phyloP scores from a whole-genome alignment of 2,888 invertebrate species.

The Lathronympha strigana region DNA sequence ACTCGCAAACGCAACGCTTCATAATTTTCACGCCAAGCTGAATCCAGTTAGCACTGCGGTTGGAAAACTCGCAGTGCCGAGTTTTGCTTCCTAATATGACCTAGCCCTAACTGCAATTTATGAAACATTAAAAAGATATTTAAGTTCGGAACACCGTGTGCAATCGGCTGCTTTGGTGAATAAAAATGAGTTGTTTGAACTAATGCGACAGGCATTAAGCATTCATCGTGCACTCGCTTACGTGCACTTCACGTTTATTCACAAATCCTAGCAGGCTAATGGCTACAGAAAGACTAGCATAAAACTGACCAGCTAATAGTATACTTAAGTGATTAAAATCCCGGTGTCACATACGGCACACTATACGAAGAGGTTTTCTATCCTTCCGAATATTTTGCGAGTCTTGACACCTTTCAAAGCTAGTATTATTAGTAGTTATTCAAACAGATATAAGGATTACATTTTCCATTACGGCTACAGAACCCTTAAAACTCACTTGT shows the following conservation, averaged over 20 bases:
- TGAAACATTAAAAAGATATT: conserved; percentile 41
- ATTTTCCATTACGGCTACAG: too few relatives aligned
- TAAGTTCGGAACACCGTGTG: conserved; percentile 33
- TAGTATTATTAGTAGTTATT: too few relatives aligned
- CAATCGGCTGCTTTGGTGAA: conserved; percentile 47
- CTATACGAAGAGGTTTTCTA: too few relatives aligned
- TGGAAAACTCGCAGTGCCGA: neutral
- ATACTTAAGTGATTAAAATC: too few relatives aligned
- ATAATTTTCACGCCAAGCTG: neutral
- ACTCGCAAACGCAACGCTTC: neutral
- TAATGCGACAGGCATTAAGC: conserved; percentile 59
- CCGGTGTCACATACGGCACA: too few relatives aligned
- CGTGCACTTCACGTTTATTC: conserved; percentile 51
- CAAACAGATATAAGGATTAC: too few relatives aligned
- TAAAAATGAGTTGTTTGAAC: conserved; percentile 62
- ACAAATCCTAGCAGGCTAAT: neutral
- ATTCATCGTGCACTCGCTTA: conserved; percentile 56
- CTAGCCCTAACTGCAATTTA: conserved; percentile 33
- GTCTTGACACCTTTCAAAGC: too few relatives aligned
- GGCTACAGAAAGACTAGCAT: neutral
- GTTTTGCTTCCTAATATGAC: neutral
- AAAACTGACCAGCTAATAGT: too few relatives aligned
- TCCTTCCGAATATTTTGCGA: too few relatives aligned
- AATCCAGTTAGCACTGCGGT: neutral
- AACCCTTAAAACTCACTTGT: too few relatives aligned